phyloP scores from a whole-genome alignment of 2,113 vertebrate species.

The Oreamnos americanus region DNA sequence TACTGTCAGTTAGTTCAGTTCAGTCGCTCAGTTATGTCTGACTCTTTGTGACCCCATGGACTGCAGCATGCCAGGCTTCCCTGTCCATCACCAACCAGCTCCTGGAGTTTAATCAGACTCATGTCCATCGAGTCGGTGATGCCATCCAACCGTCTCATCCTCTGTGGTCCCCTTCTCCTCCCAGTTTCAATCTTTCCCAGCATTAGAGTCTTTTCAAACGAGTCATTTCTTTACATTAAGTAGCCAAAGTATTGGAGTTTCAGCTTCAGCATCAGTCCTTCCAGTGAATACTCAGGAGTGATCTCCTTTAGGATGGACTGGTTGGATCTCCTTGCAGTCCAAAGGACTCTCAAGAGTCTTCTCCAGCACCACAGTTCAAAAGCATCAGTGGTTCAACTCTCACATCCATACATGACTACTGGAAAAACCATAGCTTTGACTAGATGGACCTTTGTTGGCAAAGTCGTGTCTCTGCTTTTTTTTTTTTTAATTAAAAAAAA shows the following conservation, averaged over 20 bases:
- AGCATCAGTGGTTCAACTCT: neutral
- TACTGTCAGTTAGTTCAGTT: neutral
- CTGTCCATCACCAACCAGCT: neutral
- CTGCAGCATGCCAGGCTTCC: rapidly evolving
- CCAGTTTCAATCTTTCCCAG: rapidly evolving
- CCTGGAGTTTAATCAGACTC: neutral
- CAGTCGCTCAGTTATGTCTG: neutral
- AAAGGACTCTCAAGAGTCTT: neutral
- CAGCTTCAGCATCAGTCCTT: neutral
- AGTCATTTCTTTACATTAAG: neutral
- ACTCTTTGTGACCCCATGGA: neutral
- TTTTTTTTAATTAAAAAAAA: too few relatives aligned
- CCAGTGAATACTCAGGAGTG: neutral
- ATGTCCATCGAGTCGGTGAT: neutral
- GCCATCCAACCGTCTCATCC: neutral
- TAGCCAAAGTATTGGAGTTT: neutral
- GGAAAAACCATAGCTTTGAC: neutral
- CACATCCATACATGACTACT: neutral
- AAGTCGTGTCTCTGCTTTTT: neutral
- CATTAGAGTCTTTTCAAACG: neutral
- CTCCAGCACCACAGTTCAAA: neutral
- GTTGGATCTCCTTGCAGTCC: neutral
- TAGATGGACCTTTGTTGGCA: neutral
- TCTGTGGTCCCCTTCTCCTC: neutral
- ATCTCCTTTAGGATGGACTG: neutral